These are phyloP conservation scores for Apodemus sylvaticus DNA, from an alignment of 2,113 vertebrate species.

Conservation along the genomic window DNA sequence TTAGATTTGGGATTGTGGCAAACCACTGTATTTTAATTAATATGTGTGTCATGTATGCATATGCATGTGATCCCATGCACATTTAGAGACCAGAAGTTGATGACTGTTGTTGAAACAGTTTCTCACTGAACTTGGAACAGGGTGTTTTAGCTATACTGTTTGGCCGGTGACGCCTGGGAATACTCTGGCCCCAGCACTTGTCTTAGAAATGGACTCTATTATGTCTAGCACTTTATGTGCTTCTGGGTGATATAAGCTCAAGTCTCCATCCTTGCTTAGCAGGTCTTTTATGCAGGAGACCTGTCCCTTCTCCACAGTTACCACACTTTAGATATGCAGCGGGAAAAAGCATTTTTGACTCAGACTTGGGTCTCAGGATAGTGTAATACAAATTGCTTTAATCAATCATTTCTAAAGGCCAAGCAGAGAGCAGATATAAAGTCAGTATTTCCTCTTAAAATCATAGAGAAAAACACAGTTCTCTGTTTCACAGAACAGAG, in stretches of 20 bases:
- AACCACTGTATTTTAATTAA: not conserved
- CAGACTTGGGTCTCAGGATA: not conserved
- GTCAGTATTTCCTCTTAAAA: conserved; percentile 29
- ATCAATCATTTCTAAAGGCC: not conserved
- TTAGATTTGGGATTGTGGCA: not conserved
- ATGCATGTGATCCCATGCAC: not conserved
- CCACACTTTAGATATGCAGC: not conserved
- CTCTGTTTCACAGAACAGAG: not conserved
- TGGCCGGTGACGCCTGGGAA: not conserved
- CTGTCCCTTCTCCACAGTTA: too few relatives aligned
- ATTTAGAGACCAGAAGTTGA: not conserved
- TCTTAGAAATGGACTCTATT: not conserved
- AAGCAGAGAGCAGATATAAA: not conserved
- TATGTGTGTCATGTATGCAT: not conserved
- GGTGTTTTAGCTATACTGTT: not conserved
- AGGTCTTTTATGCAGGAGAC: not conserved
- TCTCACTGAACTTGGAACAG: not conserved
- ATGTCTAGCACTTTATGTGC: not conserved
- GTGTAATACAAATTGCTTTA: not conserved
- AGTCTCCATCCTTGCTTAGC: not conserved
- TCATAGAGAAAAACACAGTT: not conserved
- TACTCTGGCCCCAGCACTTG: not conserved
- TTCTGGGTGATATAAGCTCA: not conserved
- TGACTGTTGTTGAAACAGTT: not conserved
- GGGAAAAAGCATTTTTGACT: not conserved